These are phyloP conservation scores for Cosmopolites sordidus DNA, from an alignment of 2,888 invertebrate genomes.

Conservation along the genomic window DNA sequence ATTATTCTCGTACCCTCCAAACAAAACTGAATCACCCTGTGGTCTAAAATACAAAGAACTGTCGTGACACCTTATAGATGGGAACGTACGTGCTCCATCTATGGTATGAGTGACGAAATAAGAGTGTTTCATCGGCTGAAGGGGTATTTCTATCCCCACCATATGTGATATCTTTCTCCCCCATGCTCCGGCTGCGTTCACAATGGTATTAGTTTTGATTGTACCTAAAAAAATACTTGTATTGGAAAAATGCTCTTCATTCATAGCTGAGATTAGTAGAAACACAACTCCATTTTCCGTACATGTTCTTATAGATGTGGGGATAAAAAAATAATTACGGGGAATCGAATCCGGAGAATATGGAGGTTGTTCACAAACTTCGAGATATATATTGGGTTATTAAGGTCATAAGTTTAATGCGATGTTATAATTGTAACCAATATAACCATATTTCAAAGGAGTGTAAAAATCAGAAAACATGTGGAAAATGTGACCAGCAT, in stretches of 20 bases:
- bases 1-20: constrained; percentile 86
- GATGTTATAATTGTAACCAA: too few species aligned
- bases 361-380: too few species aligned
- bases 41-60: constrained; percentile 75
- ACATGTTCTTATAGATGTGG: too few species aligned
- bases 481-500: too few species aligned
- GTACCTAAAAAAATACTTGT: constrained; percentile 44
- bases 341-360: too few species aligned
- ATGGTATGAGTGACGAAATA: constrained; percentile 81
- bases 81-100: constrained; percentile 67
- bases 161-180: constrained; percentile 67
- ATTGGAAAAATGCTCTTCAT: background rate
- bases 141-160: constrained; percentile 66
- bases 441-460: too few species aligned
- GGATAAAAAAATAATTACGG: too few species aligned
- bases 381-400: too few species aligned
- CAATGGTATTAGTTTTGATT: constrained; percentile 72
- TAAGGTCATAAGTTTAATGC: too few species aligned
- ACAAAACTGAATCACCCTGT: constrained; percentile 75
- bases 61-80: constrained; percentile 86
- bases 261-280: background rate
- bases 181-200: constrained; percentile 84
- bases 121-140: constrained; percentile 82
- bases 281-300: too few species aligned
- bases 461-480: too few species aligned